These are phyloP conservation scores for Drosophila dunni DNA, from an alignment of 1,140 invertebrate genomes.

Conservation along the genomic window DNA sequence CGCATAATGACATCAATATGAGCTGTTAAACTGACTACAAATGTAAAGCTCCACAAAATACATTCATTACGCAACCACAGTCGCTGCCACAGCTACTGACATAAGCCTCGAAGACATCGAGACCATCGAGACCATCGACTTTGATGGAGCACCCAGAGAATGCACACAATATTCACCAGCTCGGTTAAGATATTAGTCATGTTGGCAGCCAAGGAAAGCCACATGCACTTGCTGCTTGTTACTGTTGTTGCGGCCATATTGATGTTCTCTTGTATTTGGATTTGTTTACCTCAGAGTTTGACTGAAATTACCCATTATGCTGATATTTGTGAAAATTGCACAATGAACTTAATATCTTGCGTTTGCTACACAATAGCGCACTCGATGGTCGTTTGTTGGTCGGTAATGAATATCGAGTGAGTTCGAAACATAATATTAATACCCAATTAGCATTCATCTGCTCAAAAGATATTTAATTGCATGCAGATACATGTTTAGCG, in stretches of 20 bases:
- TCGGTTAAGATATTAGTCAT: slow-evolving; percentile 21
- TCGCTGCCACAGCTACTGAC: slow-evolving; percentile 37
- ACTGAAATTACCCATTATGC: slow-evolving; percentile 20
- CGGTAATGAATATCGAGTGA: slow-evolving; percentile 16
- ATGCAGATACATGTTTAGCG: not conserved
- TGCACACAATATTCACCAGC: not conserved
- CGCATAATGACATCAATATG: slow-evolving; percentile 58
- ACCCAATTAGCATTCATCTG: slow-evolving; percentile 9
- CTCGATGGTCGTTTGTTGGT: not conserved
- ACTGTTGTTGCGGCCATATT: not conserved
- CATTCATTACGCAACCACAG: slow-evolving; percentile 69
- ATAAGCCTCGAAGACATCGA: slow-evolving; percentile 24
- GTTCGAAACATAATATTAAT: not conserved
- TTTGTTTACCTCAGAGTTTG: slow-evolving; percentile 2
- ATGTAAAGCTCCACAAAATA: slow-evolving; percentile 43
- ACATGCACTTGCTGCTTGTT: not conserved
- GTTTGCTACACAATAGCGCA: not conserved
- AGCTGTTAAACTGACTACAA: slow-evolving; percentile 43
- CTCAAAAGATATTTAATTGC: not conserved
- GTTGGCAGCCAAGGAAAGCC: slow-evolving; percentile 12
- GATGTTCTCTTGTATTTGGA: not conserved
- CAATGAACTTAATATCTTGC: slow-evolving; percentile 13
- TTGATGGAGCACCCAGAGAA: slow-evolving; percentile 26
- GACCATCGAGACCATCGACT: slow-evolving; percentile 6
- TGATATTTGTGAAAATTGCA: not conserved